Evolutionary conservation across 2,888 invertebrate genomes (phyloP).

Genomic region (Lobophora halterata): DNA sequence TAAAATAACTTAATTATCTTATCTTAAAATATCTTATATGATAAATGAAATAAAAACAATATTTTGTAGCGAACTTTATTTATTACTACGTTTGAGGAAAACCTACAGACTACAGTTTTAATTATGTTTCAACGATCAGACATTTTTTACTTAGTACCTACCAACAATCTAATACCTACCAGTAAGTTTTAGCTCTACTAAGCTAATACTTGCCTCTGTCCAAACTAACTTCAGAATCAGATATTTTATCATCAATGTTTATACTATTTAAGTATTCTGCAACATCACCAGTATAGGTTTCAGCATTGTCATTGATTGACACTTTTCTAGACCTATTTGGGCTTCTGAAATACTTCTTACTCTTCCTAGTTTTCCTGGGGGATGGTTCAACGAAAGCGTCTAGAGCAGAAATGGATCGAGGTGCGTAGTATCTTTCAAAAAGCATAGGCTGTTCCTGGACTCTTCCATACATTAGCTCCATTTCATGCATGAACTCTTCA

Average conservation of each 20-base stretch:
- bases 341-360: slow-evolving; percentile 49
- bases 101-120: no score
- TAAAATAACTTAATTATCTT: no score
- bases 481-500: slow-evolving; percentile 85
- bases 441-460: slow-evolving; percentile 86
- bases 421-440: slow-evolving; percentile 85
- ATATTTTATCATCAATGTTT: slow-evolving; percentile 57
- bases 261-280: slow-evolving; percentile 62
- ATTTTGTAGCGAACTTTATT: no score
- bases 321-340: slow-evolving; percentile 60
- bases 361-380: slow-evolving; percentile 61
- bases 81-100: no score
- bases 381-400: slow-evolving; percentile 51
- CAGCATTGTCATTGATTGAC: slow-evolving; percentile 61
- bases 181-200: no score
- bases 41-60: no score
- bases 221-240: slow-evolving; percentile 56
- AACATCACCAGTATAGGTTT: slow-evolving; percentile 55
- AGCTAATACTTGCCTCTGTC: slow-evolving; percentile 41
- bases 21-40: no score
- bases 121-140: no score
- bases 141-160: no score
- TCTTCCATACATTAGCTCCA: slow-evolving; percentile 86
- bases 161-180: no score
- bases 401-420: slow-evolving; percentile 56